Base-by-base conservation (phyloP, 2,113 vertebrate genomes). In the Silurus glanis region DNA sequence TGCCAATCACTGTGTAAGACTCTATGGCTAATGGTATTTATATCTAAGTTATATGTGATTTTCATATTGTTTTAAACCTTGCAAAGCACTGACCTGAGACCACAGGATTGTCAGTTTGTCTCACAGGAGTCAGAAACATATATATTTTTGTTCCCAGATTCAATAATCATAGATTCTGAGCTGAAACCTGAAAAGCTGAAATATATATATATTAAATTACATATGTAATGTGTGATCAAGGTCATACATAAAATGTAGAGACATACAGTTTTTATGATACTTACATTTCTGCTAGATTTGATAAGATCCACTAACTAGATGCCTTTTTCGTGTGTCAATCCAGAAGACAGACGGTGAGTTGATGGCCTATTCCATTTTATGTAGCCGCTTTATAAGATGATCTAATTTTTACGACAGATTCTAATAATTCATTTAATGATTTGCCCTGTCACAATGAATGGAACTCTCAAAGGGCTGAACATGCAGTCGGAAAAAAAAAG, bases 401-500 rank as follows among this genome's bases (percentile, higher is more conserved):
- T 61, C 37, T 61, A 21, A 66, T 85, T 85, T 67, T 64, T 66
- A 55, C 79, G 17, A 66, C 25, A 64, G 45, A 17, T 28, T 28
- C 51, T 28, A 28, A 83, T 67, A 61, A 58, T 85, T 71, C 56
- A 58, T 16, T 59, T 58, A 80, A 80, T 66, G 61, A 66, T 53
- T 61, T 51, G 21, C 55, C 23, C 76, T 61, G 21, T 59, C 21
- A 45, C 64, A 80, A 5, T 47, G 21, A 72, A 47, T 10, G 14
- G 59, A 19, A 53, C 67, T 3, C 14, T 83, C 66, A 83, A 12
- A 55, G 69, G 66, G 19, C 25, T 56, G 58, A 66, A 55, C 69
- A 45, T 58, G 28, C 72, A 64, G 56, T 80, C 66, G 56, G 19
- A 81, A 69, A 1, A 23, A 10, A 37, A 37, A 37, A 2, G 1